Evolutionary conservation across 2,888 invertebrate species (phyloP), one percentile per base, ranked within the genome.

Genomic region (Dasysyrphus tricinctus): DNA sequence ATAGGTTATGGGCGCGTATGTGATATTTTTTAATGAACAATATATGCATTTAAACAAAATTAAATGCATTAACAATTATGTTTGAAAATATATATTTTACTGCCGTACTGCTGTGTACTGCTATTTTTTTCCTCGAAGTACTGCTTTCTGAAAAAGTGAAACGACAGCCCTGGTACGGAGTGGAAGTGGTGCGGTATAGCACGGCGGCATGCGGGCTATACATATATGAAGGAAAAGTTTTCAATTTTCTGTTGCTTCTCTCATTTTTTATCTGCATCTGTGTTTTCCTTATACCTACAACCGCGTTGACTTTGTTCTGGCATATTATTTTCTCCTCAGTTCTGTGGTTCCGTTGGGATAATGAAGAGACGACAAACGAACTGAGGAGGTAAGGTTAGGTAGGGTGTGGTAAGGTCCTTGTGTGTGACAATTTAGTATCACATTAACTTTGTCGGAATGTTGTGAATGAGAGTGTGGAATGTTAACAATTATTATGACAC

Each of bases 401-500:
- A 34, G 57, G 57, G 69, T 80, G 77, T 72, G 77, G 80, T 69
- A 65, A 72, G 57, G 75, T 79, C 79, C 82, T 88, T 75, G 65
- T 81, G 73, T 81, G 73, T 79, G 82, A 86, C 86, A 88, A 59
- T 85, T 79, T 73, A 81, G 85, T 81, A 82, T 76, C 80, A 65
- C 70, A 74, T 78, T 78, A 84, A 84, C 76, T 84, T 77, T 79
- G 78, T 81, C 77, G 74, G 77, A 47, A 74, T 44, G 63, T 72
- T 57, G 57, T 59, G 81, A 72, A 79, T 72, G 81, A 75, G 67
- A 74, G 77, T 70, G 77, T 51, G 57, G 57, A 78, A 78, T 86
- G 81, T 86, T 86, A 81, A 86, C 85, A 78, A 78, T 78, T 86
- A 86, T 86, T 81, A 86, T 81, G 81, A 74, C 81, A 86, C 74